phyloP scores from a whole-genome alignment of 1,140 invertebrate genomes.

The Bombus confusus region DNA sequence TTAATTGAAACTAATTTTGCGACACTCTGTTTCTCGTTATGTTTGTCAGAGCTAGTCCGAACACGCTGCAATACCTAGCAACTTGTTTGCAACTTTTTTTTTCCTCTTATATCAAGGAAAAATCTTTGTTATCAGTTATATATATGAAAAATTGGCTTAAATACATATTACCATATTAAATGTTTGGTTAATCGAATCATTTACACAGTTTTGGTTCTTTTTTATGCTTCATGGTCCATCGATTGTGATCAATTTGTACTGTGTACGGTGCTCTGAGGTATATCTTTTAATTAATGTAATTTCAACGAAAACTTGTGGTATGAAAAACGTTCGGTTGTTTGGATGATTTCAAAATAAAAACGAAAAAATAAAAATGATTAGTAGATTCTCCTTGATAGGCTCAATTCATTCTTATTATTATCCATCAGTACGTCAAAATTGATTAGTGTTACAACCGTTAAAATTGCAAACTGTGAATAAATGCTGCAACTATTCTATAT shows the following conservation, averaged over 20 bases:
- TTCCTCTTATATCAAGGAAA: background rate
- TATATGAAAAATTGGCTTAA: no score
- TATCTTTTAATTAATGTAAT: background rate
- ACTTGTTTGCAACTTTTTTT: background rate
- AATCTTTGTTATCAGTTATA: background rate
- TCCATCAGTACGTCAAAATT: background rate
- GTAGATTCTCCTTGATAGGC: background rate
- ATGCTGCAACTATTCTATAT: no score
- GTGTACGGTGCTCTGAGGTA: no score
- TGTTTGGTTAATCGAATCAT: no score
- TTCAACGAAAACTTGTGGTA: background rate
- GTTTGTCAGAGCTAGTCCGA: background rate
- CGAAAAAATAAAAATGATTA: background rate
- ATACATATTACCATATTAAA: background rate
- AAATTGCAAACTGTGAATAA: background rate
- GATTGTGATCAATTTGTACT: no score
- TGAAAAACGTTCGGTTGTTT: background rate
- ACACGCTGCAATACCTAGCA: no score
- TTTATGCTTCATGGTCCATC: no score
- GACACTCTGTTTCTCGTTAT: background rate
- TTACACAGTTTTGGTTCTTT: no score
- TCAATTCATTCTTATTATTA: slow-evolving; percentile 1
- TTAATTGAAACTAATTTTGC: background rate
- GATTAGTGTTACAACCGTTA: slow-evolving; percentile 5
- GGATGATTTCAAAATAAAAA: background rate